A percentile compares a stretch with the other conserved stretches of the same genome.
Evolutionary conservation across 2,797 vertebrate genomes (phyloP).

Genomic region (Cheirogaleus major): DNA sequence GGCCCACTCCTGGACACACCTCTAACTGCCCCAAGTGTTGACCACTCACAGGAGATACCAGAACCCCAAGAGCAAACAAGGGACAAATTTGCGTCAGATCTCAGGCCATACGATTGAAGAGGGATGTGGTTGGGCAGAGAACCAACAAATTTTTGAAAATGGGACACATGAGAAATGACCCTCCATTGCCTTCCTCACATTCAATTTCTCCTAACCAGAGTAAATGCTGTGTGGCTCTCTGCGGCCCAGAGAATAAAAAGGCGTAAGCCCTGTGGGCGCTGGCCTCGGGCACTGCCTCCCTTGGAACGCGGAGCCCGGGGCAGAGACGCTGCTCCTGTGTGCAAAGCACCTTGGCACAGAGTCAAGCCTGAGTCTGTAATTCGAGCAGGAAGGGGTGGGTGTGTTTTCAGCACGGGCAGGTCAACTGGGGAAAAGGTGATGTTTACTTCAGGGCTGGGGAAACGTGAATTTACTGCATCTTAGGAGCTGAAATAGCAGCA

Average conservation of each 20-base stretch:
- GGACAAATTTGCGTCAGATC: not conserved
- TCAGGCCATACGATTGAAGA: not conserved
- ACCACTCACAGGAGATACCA: not conserved
- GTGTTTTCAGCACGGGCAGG: conserved; percentile 48
- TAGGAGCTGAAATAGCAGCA: not conserved
- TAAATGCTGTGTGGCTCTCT: not conserved
- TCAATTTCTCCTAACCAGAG: not conserved
- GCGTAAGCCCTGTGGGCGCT: rapidly evolving
- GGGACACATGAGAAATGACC: not conserved
- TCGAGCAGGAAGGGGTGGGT: conserved; percentile 62
- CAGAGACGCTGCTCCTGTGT: not conserved
- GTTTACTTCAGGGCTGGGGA: conserved; percentile 43
- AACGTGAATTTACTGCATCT: not conserved
- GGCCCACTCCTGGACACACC: not conserved
- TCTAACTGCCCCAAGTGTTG: not conserved
- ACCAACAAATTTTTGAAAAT: not conserved
- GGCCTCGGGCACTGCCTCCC: not conserved
- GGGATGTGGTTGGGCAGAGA: not conserved
- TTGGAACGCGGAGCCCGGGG: not conserved
- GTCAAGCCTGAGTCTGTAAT: conserved; percentile 59
- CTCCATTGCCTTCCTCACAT: not conserved
- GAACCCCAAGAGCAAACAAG: not conserved
- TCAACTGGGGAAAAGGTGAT: conserved; percentile 72
- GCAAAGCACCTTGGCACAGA: conserved; percentile 10
- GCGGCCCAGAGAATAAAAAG: not conserved